Percentiles rank a stretch among this genome's conserved stretches.
Conservation (phyloP, 2,113 vertebrate species). For the Coryphaenoides rupestris region DNA sequence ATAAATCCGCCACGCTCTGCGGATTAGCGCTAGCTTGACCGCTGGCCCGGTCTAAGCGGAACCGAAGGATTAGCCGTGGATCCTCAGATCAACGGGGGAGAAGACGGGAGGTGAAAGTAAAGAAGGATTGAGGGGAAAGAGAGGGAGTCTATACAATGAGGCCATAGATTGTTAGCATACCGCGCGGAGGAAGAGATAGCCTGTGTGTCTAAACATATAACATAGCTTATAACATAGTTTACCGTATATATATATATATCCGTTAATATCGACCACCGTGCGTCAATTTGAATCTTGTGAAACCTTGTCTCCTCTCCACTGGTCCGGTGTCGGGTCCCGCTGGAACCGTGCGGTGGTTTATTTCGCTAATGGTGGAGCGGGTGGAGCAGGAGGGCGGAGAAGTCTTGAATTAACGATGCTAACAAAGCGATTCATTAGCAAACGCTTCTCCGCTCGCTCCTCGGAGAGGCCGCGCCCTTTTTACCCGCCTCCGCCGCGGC, state of each 20-base stretch:
- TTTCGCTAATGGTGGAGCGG: too few species aligned
- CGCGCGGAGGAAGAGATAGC: too few species aligned
- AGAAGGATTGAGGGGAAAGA: not conserved
- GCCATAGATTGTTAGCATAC: too few species aligned
- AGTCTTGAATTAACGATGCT: slow-evolving; percentile 27
- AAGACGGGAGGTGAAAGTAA: not conserved
- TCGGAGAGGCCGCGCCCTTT: slow-evolving; percentile 32
- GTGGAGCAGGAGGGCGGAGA: not conserved
- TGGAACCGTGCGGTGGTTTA: too few species aligned
- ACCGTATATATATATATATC: too few species aligned
- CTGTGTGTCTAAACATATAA: too few species aligned
- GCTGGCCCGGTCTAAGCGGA: slow-evolving; percentile 30
- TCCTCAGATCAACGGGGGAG: slow-evolving; percentile 32
- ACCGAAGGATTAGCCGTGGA: slow-evolving; percentile 50
- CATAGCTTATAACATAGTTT: too few species aligned
- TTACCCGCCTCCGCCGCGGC: slow-evolving; percentile 23
- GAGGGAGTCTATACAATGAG: slow-evolving; percentile 5
- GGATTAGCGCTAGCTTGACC: slow-evolving; percentile 44
- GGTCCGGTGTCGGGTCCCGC: too few species aligned
- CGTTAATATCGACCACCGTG: too few species aligned
- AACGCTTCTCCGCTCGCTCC: slow-evolving; percentile 14
- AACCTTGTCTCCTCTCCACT: too few species aligned
- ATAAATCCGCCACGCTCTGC: slow-evolving; percentile 40
- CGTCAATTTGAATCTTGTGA: too few species aligned
- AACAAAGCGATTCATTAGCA: slow-evolving; percentile 38